Percentiles rank a stretch among this genome's conserved stretches.
These are phyloP conservation scores for Palythoa grandis DNA, from an alignment of 92 coral and sea anemone genomes.

Conservation along the genomic window DNA sequence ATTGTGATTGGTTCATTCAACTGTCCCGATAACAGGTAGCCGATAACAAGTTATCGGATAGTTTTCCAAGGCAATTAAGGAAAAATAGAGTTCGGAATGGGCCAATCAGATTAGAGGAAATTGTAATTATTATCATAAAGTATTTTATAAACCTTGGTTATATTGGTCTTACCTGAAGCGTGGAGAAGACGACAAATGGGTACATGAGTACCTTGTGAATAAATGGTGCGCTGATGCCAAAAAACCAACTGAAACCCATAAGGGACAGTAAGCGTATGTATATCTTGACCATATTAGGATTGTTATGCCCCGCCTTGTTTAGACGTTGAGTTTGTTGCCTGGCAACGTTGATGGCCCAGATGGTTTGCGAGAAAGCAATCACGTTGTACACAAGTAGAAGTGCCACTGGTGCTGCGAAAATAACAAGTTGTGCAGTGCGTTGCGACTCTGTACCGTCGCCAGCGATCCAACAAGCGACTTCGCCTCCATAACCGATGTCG, in stretches of 20 bases:
- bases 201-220: conserved; percentile 80
- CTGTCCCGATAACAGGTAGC: too few species aligned
- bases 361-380: conserved; percentile 83
- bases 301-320: conserved; percentile 72
- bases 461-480: conserved; percentile 78
- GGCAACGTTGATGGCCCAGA: conserved; percentile 82
- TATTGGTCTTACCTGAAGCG: conserved; percentile 12
- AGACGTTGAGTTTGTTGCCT: conserved; percentile 67
- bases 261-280: conserved; percentile 81
- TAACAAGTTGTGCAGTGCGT: conserved; percentile 43
- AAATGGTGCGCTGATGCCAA: conserved; percentile 80
- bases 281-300: conserved; percentile 68
- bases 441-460: conserved; percentile 39
- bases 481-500: conserved; percentile 74
- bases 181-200: conserved; percentile 81
- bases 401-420: conserved; percentile 74
- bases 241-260: conserved; percentile 94
- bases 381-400: conserved; percentile 73
- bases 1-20: too few species aligned
- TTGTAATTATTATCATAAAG: too few species aligned
- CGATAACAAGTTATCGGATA: too few species aligned
- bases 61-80: too few species aligned
- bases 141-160: not conserved
- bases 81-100: too few species aligned
- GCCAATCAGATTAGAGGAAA: too few species aligned